These are phyloP conservation scores for Poecilobothrus nobilitatus DNA, from an alignment of 2,888 invertebrate genomes.

Conservation along the genomic window DNA sequence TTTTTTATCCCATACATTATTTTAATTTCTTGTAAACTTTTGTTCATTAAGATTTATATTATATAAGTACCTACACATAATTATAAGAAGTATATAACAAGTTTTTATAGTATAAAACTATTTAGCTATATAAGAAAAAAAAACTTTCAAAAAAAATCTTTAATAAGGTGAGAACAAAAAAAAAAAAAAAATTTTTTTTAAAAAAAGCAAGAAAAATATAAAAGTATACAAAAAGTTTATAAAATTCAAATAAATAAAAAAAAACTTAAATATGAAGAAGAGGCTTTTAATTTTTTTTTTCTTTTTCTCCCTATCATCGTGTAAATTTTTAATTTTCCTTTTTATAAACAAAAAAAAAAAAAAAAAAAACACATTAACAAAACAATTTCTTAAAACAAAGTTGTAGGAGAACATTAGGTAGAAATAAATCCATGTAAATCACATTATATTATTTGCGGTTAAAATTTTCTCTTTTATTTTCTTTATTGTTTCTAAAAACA, in stretches of 20 bases:
- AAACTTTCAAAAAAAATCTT: too few relatives aligned
- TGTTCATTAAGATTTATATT: too few relatives aligned
- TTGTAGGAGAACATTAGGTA: not conserved
- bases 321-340: not conserved
- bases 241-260: not conserved
- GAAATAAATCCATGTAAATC: not conserved
- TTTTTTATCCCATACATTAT: too few relatives aligned
- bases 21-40: too few relatives aligned
- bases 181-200: not conserved
- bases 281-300: not conserved
- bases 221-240: not conserved
- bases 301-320: not conserved
- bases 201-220: not conserved
- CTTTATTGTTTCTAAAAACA: too few relatives aligned
- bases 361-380: too few relatives aligned
- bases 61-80: too few relatives aligned
- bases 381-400: not conserved
- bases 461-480: not conserved
- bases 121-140: too few relatives aligned
- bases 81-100: too few relatives aligned
- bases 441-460: not conserved
- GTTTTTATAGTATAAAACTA: too few relatives aligned
- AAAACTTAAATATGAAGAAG: too few relatives aligned
- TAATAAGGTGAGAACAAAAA: not conserved
- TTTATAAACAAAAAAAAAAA: too few relatives aligned